Evolutionary conservation across 2,797 vertebrate genomes (phyloP).

Genomic region (Mus spretus): DNA sequence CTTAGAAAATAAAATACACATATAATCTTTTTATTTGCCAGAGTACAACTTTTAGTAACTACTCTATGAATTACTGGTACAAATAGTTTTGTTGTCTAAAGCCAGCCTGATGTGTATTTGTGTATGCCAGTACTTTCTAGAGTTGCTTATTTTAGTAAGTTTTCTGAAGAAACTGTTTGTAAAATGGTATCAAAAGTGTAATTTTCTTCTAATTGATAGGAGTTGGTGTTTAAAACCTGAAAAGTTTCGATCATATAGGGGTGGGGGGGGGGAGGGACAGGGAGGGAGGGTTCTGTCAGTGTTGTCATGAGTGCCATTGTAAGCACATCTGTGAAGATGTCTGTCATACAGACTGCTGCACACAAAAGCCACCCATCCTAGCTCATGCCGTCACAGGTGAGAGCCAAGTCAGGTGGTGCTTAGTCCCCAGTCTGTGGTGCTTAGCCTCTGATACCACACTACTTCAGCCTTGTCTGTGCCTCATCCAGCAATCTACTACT

Average conservation of each 20-base stretch:
- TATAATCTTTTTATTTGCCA: neutral
- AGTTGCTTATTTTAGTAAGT: constrained; percentile 46
- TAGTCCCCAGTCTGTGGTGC: neutral
- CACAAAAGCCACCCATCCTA: neutral
- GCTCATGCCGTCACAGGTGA: neutral
- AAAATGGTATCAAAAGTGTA: constrained; percentile 52
- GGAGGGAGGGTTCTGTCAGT: constrained; percentile 8
- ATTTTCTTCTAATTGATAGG: neutral
- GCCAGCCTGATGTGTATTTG: constrained; percentile 1
- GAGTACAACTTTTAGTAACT: constrained; percentile 46
- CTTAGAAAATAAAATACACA: neutral
- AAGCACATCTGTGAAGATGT: constrained; percentile 4
- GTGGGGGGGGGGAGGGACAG: neutral
- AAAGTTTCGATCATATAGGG: neutral
- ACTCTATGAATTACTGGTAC: constrained; percentile 30
- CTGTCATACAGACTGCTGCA: neutral
- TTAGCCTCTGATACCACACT: neutral
- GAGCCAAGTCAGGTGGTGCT: neutral
- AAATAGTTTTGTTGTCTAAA: constrained; percentile 18
- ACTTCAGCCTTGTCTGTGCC: neutral
- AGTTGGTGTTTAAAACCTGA: constrained; percentile 48
- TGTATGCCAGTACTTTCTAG: neutral
- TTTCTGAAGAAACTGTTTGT: constrained; percentile 44
- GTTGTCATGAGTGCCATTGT: constrained; percentile 13
- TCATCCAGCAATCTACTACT: neutral